Base-by-base conservation (phyloP, 1,140 invertebrate species). In the Drosophila pectinifera region DNA sequence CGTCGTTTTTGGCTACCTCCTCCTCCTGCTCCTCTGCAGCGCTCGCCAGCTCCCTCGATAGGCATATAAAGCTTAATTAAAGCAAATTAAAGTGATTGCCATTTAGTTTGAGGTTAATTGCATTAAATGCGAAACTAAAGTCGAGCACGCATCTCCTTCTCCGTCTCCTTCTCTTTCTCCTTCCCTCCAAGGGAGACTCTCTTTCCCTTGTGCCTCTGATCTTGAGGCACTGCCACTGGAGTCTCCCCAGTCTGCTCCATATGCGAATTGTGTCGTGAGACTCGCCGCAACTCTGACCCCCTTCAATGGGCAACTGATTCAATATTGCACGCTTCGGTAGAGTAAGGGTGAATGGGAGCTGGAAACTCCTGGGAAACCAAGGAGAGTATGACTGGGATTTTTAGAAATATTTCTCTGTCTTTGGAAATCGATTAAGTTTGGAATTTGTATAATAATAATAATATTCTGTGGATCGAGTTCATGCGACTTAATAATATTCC, bases 71-170 rank as follows among this genome's bases (percentile, higher is more conserved):
- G 85, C 85, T 89, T 89, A 89, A 89, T 89, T 89, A 89, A 89
- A 85, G 82, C 85, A 90, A 89, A 89, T 89, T 89, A 89, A 90
- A 90, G 80, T 90, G 85, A 89, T 89, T 89, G 85, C 85, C 85
- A 84, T 90, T 85, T 89, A 90, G 85, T 90, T 89, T 89, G 85
- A 90, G 85, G 85, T 89, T 89, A 89, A 89, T 89, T 89, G 85
- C 85, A 89, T 89, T 89, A 89, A 89, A 90, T 85, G 86, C 80
- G 80, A 88, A 86, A 83, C 64, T 78, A 72, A 79, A 88, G 64
- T 76, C 80, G 49, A 63, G 64, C 68, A 76, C 63, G 46, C 72
- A 75, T 73, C 64, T 49, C 73, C 14, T 36, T 48, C 48, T 72
- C n/a, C 43, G 22, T 42, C 28, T 43, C 34, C n/a, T n/a, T n/a